phyloP scores from a whole-genome alignment of 53 echinoderm and acorn worm species.

The Patiria pectinifera region DNA sequence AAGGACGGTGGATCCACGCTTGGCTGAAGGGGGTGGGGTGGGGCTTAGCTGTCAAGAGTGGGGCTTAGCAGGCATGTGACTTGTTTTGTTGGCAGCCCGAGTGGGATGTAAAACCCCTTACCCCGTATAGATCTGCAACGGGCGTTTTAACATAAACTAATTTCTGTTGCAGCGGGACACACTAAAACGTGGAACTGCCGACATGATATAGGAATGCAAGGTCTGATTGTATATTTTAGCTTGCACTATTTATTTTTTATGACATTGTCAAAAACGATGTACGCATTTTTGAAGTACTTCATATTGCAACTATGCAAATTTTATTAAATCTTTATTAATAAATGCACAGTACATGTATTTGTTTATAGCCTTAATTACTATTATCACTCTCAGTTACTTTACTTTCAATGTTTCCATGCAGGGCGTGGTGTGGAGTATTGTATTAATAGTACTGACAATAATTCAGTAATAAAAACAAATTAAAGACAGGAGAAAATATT shows the following conservation, averaged over 20 bases:
- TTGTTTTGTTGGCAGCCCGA: no score
- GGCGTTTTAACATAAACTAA: no score
- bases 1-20: no score
- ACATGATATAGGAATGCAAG: neutral
- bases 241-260: neutral
- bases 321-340: neutral
- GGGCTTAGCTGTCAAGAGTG: no score
- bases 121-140: no score
- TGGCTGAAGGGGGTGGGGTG: no score
- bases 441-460: constrained; percentile 2
- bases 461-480: neutral
- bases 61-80: no score
- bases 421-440: neutral
- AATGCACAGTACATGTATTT: constrained; percentile 52
- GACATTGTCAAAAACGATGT: neutral
- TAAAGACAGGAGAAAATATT: neutral
- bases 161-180: no score
- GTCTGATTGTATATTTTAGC: neutral
- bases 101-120: no score
- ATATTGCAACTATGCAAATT: constrained; percentile 57
- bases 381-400: neutral
- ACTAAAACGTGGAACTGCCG: no score
- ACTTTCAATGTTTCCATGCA: neutral
- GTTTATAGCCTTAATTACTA: neutral
- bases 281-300: constrained; percentile 52